phyloP scores from a whole-genome alignment of 2,797 vertebrate species.

The Heterohyrax brucei region DNA sequence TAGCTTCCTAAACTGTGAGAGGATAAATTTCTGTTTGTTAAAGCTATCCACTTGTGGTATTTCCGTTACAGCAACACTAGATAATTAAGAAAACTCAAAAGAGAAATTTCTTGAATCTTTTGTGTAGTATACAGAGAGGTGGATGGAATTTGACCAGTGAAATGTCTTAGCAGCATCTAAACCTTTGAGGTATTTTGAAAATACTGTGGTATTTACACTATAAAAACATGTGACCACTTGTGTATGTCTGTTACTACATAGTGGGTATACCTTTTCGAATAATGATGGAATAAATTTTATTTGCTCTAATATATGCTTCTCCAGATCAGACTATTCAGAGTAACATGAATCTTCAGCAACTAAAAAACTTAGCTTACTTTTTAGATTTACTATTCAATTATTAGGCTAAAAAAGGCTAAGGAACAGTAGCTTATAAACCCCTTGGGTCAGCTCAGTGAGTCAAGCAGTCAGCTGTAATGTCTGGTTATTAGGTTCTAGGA shows the following conservation, averaged over 20 bases:
- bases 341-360: background rate
- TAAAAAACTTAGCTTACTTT: background rate
- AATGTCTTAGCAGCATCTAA: background rate
- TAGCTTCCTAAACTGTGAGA: no score
- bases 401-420: background rate
- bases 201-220: background rate
- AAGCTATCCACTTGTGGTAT: no score
- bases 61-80: no score
- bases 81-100: background rate
- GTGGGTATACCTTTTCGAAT: background rate
- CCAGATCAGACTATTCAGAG: background rate
- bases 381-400: background rate
- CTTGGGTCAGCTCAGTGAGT: background rate
- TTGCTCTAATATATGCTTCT: background rate
- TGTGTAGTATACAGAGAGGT: background rate
- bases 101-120: slow-evolving; percentile 12
- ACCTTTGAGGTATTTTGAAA: background rate
- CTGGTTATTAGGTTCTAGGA: slow-evolving; percentile 2
- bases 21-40: no score
- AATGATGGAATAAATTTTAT: background rate
- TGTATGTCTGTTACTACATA: background rate
- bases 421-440: background rate
- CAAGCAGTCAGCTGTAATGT: background rate
- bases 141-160: background rate
- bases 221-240: background rate